These are phyloP conservation scores for Pycnonotus jocosus DNA, from an alignment of 2,113 vertebrate species.

Conservation along the genomic window DNA sequence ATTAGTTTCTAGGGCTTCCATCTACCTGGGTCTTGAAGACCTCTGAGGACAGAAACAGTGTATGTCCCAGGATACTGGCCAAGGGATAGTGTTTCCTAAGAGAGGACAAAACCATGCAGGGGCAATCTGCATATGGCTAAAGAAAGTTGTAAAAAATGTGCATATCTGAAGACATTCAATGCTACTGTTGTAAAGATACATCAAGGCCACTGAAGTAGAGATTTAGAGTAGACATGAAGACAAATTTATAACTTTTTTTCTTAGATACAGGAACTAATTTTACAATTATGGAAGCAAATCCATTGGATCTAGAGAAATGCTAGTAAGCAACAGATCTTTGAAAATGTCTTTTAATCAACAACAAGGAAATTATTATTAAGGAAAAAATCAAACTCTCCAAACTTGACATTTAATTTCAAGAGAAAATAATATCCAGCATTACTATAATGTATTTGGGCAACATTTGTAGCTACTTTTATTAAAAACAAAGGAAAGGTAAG, in stretches of 20 bases:
- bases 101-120: not conserved
- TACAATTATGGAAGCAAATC: not conserved
- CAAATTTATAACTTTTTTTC: not conserved
- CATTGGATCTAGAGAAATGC: not conserved
- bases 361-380: not conserved
- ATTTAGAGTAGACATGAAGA: not conserved
- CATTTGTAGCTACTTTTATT: not conserved
- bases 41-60: not conserved
- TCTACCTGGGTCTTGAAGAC: not conserved
- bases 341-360: not conserved
- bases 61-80: not conserved
- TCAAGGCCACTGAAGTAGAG: not conserved
- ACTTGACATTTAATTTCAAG: not conserved
- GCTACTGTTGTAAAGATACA: not conserved
- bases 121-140: not conserved
- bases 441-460: not conserved
- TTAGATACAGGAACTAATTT: not conserved
- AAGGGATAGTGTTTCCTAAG: not conserved
- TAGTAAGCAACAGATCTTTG: not conserved
- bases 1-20: not conserved
- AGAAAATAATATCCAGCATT: not conserved
- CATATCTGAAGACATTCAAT: not conserved
- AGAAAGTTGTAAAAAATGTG: not conserved
- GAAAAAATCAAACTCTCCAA: not conserved
- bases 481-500: not conserved